Evolutionary conservation across 1,140 invertebrate genomes (phyloP).

Genomic region (Drosophila kanapiae): DNA sequence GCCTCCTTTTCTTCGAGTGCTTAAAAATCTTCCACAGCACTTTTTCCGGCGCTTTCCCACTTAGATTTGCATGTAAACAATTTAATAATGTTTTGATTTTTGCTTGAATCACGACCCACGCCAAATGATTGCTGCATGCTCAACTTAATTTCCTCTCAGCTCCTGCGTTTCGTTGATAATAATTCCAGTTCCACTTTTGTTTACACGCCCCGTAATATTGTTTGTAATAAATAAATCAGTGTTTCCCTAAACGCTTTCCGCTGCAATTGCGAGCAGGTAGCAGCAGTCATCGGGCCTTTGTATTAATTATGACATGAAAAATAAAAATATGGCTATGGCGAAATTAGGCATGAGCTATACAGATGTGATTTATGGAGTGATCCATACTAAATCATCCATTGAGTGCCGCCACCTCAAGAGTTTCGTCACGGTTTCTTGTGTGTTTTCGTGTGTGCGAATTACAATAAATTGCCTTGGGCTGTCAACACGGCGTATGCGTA

Average conservation of each 20-base stretch:
- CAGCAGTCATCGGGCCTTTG: conserved; percentile 33
- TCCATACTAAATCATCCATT: conserved; percentile 38
- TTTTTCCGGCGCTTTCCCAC: conserved; percentile 20
- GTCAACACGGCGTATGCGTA: conserved; percentile 47
- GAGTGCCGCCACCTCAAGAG: conserved; percentile 17
- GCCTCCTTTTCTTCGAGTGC: conserved; percentile 2
- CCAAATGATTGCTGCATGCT: conserved; percentile 35
- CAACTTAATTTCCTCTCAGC: not conserved
- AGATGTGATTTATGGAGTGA: conserved; percentile 43
- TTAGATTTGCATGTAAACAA: conserved; percentile 39
- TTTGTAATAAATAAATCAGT: conserved; percentile 76
- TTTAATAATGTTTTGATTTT: conserved; percentile 54
- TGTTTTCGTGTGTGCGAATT: conserved; percentile 4
- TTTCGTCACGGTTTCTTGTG: conserved; percentile 15
- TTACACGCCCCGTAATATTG: conserved; percentile 62
- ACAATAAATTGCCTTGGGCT: conserved; percentile 33
- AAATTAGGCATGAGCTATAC: conserved; percentile 35
- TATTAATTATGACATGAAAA: conserved; percentile 41
- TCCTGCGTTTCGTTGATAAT: conserved; percentile 28
- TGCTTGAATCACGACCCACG: conserved; percentile 50
- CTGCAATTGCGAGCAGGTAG: conserved; percentile 30
- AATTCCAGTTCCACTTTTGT: conserved; percentile 64
- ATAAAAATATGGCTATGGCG: conserved; percentile 19
- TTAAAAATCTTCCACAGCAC: conserved; percentile 30
- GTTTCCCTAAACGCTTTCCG: conserved; percentile 57